Evolutionary conservation across 2,888 invertebrate species (phyloP).

Genomic region (Nymphalis polychloros): DNA sequence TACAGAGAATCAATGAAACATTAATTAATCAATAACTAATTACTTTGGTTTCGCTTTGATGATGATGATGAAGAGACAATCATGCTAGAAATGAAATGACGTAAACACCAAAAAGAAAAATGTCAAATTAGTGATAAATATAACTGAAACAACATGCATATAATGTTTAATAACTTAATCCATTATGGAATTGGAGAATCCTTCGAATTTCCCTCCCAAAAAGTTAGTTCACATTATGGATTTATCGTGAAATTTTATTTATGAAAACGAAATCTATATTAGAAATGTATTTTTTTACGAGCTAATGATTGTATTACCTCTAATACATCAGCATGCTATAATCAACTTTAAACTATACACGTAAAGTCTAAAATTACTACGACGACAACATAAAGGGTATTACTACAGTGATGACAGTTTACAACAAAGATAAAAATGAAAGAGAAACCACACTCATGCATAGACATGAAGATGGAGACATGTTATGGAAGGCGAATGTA

Average conservation of each 20-base stretch:
- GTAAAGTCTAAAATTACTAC: constrained; percentile 31
- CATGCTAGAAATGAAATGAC: constrained; percentile 5
- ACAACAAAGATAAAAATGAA: constrained; percentile 39
- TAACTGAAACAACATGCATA: background rate
- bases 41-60: background rate
- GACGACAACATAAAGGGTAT: constrained; percentile 25
- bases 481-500: constrained; percentile 42
- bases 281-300: constrained; percentile 4
- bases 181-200: background rate
- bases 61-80: background rate
- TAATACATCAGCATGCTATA: constrained; percentile 29
- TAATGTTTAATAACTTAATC: background rate
- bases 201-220: too few relatives aligned
- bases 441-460: constrained; percentile 80
- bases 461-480: constrained; percentile 57
- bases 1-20: background rate
- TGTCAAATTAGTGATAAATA: background rate
- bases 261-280: background rate
- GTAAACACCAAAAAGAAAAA: background rate
- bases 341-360: constrained; percentile 7
- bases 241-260: background rate
- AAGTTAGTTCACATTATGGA: too few relatives aligned
- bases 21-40: background rate
- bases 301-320: constrained; percentile 11
- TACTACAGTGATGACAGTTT: constrained; percentile 51